Evolutionary conservation across 64 coral and sea anemone species (phyloP).

Genomic region (Acropora tenuis): DNA sequence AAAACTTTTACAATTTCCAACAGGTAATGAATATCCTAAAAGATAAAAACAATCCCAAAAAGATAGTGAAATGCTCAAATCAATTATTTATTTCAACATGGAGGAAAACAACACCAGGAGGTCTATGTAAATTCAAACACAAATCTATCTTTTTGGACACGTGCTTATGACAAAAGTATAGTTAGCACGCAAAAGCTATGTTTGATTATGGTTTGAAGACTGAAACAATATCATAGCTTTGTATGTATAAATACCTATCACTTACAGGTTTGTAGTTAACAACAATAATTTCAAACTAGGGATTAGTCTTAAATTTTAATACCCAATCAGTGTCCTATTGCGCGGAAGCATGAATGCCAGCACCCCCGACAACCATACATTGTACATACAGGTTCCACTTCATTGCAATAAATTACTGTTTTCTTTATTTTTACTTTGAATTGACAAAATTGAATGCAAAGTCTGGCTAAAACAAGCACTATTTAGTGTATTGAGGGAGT

Average conservation of each 20-base stretch:
- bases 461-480: too few species aligned
- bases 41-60: neutral
- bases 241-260: neutral
- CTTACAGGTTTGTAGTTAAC: neutral
- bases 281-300: neutral
- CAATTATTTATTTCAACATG: constrained; percentile 1
- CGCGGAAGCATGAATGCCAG: neutral
- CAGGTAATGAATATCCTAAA: neutral
- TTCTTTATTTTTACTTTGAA: neutral
- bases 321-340: constrained; percentile 1
- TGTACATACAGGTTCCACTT: neutral
- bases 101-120: constrained; percentile 11
- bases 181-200: too few species aligned
- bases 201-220: neutral
- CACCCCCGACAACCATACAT: neutral
- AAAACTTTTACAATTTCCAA: neutral
- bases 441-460: neutral
- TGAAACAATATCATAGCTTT: neutral
- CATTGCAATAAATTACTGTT: neutral
- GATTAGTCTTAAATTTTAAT: constrained; percentile 14
- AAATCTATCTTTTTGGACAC: neutral
- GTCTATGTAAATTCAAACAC: neutral
- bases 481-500: too few species aligned
- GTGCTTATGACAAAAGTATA: neutral
- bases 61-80: constrained; percentile 11